Evolutionary conservation across 2,888 invertebrate species (phyloP).

Genomic region (Parasteatoda lunata): DNA sequence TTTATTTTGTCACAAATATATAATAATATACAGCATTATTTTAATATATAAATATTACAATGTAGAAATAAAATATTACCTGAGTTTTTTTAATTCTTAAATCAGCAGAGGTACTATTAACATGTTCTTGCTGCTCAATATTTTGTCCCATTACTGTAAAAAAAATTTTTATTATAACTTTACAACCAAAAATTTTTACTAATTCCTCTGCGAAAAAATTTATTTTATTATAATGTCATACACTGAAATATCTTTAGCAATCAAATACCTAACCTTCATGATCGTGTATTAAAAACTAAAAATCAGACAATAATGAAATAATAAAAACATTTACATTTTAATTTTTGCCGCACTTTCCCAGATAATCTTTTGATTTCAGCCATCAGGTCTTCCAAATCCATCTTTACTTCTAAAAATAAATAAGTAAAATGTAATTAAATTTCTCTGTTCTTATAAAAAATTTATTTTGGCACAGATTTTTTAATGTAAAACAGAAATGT

Average conservation of each 20-base stretch:
- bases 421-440: not conserved
- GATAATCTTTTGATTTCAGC: conserved; percentile 99
- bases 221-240: no score
- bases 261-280: no score
- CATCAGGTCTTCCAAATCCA: conserved; percentile 99
- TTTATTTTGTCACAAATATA: no score
- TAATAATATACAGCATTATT: no score
- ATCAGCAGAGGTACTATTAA: conserved; percentile 98
- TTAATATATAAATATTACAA: no score
- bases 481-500: no score
- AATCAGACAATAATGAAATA: no score
- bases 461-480: not conserved
- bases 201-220: no score
- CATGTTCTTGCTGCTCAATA: conserved; percentile 99
- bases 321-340: conserved; percentile 84
- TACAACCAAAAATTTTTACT: no score
- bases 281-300: no score
- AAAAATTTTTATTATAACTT: not conserved
- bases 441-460: not conserved
- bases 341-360: conserved; percentile 99
- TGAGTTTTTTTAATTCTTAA: conserved; percentile 97
- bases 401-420: conserved; percentile 92
- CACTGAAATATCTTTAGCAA: no score
- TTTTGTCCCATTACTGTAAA: conserved; percentile 96
- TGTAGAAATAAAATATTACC: conserved; percentile 71